These are phyloP conservation scores for Amazona finschi DNA, from an alignment of 2,797 vertebrate species.

Conservation along the genomic window DNA sequence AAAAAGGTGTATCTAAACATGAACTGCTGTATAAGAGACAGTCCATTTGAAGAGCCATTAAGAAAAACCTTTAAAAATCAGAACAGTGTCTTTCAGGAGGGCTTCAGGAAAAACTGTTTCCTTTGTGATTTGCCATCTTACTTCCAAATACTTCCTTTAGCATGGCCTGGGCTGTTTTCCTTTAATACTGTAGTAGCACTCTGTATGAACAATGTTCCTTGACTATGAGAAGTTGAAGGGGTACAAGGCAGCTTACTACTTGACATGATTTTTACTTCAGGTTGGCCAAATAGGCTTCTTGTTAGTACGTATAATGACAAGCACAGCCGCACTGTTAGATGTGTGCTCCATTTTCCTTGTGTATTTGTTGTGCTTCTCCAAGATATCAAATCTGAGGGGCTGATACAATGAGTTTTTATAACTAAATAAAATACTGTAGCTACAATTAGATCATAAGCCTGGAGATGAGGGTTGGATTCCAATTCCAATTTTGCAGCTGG, in stretches of 20 bases:
- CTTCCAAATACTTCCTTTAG: background rate
- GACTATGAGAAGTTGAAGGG: background rate
- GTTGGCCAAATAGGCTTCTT: background rate
- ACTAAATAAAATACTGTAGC: background rate
- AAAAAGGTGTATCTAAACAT: background rate
- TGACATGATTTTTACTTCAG: background rate
- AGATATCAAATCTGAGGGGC: background rate
- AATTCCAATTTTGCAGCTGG: fast-evolving
- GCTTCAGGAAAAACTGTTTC: background rate
- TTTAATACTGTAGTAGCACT: background rate
- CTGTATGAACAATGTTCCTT: background rate
- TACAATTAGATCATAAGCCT: background rate
- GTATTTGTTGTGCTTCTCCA: background rate
- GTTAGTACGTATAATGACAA: background rate
- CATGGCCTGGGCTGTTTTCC: background rate
- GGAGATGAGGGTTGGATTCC: background rate
- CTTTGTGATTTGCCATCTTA: background rate
- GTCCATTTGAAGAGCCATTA: background rate
- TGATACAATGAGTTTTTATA: background rate
- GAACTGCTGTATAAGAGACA: background rate
- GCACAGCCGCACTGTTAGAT: background rate
- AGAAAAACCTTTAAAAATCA: background rate
- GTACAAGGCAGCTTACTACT: background rate
- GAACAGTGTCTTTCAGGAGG: background rate
- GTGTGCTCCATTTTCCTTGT: background rate